Evolutionary conservation across 2,797 vertebrate genomes (phyloP).

Genomic region (Coracias cyanogaster): DNA sequence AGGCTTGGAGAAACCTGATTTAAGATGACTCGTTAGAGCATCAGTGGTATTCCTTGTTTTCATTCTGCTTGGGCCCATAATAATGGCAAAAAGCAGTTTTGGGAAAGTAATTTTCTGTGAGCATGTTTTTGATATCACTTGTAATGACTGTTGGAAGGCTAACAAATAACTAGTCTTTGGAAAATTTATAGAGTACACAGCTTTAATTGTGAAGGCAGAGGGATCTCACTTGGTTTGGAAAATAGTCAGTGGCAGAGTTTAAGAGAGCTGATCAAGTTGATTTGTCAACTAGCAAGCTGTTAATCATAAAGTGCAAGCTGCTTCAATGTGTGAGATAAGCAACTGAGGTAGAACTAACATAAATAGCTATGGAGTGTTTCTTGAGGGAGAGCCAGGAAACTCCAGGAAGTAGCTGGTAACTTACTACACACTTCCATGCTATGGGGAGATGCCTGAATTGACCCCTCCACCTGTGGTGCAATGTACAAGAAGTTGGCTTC

Average conservation of each 20-base stretch:
- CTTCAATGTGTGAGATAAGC: background rate
- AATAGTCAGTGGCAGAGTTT: background rate
- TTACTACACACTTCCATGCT: background rate
- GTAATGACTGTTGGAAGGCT: background rate
- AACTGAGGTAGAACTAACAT: background rate
- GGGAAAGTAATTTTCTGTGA: background rate
- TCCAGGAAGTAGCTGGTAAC: background rate
- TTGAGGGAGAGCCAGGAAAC: background rate
- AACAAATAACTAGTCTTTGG: background rate
- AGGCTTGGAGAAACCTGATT: background rate
- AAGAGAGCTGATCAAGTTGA: background rate
- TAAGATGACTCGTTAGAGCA: background rate
- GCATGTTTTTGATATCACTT: background rate
- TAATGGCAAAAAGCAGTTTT: background rate
- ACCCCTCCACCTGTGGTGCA: background rate
- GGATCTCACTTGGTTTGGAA: background rate
- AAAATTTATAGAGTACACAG: background rate
- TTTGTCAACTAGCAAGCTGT: background rate
- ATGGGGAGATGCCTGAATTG: background rate
- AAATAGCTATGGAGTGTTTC: background rate
- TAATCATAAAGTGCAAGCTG: background rate
- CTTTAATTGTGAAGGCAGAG: background rate
- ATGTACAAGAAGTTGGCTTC: background rate
- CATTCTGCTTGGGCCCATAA: background rate
- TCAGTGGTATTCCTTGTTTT: background rate